phyloP scores from a whole-genome alignment of 2,113 vertebrate species.

The Nicator chloris region DNA sequence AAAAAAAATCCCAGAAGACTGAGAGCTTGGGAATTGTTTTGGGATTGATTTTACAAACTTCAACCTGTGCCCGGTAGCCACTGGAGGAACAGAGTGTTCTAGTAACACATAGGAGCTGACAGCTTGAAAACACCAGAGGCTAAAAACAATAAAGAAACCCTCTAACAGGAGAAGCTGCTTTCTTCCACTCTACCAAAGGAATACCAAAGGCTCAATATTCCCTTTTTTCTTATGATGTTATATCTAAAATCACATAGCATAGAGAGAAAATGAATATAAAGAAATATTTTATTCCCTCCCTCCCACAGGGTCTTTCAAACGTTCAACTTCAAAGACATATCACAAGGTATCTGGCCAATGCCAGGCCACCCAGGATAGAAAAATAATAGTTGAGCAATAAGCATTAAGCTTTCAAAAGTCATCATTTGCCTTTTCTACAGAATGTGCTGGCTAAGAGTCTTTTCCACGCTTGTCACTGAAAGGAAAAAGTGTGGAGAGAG shows the following conservation, averaged over 20 bases:
- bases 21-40: not conserved
- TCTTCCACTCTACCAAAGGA: not conserved
- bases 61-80: not conserved
- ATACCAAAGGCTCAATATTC: not conserved
- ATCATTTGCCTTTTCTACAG: not conserved
- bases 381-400: constrained; percentile 15
- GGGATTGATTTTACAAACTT: not conserved
- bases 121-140: not conserved
- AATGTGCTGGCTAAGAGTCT: constrained; percentile 10
- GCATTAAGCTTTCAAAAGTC: constrained; percentile 6
- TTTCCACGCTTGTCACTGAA: not conserved
- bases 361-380: not conserved
- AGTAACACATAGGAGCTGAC: not conserved
- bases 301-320: not conserved
- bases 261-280: not conserved
- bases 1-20: not conserved
- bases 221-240: not conserved
- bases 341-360: not conserved
- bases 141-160: not conserved
- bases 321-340: not conserved
- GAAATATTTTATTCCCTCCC: not conserved
- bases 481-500: not conserved
- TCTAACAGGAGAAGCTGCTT: not conserved
- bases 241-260: not conserved
- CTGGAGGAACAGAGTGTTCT: not conserved